Evolutionary conservation across 2,888 invertebrate species (phyloP).

Genomic region (Incurvaria masculella): DNA sequence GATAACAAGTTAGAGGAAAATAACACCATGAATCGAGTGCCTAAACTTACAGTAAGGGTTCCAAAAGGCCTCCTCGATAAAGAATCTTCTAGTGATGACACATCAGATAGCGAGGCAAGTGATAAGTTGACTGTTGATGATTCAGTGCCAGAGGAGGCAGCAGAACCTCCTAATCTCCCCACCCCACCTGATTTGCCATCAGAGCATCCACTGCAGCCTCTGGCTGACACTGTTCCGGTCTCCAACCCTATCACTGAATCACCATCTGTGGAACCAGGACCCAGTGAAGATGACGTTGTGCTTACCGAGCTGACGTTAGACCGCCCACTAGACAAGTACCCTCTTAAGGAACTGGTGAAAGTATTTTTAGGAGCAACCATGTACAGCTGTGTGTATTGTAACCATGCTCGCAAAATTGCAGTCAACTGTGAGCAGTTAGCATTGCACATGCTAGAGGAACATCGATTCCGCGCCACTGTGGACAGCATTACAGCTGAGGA

Average conservation of each 20-base stretch:
- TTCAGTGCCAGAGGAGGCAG: slow-evolving; percentile 17
- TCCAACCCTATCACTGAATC: background rate
- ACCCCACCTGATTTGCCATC: no score
- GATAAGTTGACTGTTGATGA: slow-evolving; percentile 61
- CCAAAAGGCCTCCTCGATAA: slow-evolving; percentile 58
- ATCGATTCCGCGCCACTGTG: slow-evolving; percentile 75
- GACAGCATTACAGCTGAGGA: slow-evolving; percentile 76
- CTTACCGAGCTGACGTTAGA: slow-evolving; percentile 70
- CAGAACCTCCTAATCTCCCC: no score
- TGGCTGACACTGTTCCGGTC: background rate
- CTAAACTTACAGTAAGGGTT: slow-evolving; percentile 66
- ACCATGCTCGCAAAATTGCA: slow-evolving; percentile 80
- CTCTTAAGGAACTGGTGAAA: slow-evolving; percentile 67
- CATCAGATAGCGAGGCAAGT: slow-evolving; percentile 59
- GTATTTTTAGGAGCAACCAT: slow-evolving; percentile 70
- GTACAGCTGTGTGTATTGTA: slow-evolving; percentile 76
- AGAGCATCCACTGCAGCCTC: background rate
- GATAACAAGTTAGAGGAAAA: slow-evolving; percentile 44
- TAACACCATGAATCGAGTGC: slow-evolving; percentile 56
- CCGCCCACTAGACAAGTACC: slow-evolving; percentile 71
- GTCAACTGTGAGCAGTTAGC: slow-evolving; percentile 80
- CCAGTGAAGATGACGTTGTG: slow-evolving; percentile 53
- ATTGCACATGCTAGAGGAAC: slow-evolving; percentile 74
- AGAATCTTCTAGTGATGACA: slow-evolving; percentile 51
- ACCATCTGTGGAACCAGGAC: slow-evolving; percentile 11